These are phyloP conservation scores for Epirrita christyi DNA, from an alignment of 2,888 invertebrate genomes.

Conservation along the genomic window DNA sequence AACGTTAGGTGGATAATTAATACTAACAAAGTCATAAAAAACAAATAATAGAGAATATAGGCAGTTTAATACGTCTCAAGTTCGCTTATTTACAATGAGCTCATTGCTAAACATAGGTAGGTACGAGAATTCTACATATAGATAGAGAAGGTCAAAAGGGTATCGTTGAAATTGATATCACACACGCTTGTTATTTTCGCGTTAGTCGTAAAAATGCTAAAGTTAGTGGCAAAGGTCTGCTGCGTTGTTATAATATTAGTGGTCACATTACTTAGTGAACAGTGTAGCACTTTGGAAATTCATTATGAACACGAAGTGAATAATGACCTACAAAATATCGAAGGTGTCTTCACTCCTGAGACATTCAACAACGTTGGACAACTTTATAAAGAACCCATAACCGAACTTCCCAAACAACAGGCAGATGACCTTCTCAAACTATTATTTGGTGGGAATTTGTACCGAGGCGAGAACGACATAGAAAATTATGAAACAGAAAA, in stretches of 20 bases:
- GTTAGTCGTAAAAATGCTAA: conserved; percentile 53
- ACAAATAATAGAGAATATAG: neutral
- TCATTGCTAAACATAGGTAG: conserved; percentile 33
- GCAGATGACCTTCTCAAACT: conserved; percentile 2
- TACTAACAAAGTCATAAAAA: too few relatives aligned
- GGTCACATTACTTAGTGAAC: conserved; percentile 41
- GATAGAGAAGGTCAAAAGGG: conserved; percentile 57
- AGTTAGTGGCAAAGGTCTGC: conserved; percentile 38
- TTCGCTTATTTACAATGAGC: conserved; percentile 38
- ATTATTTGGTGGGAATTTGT: conserved; percentile 7
- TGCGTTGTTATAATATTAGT: conserved; percentile 39
- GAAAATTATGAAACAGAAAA: conserved; percentile 13
- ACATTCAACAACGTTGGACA: conserved; percentile 1
- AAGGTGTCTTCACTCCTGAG: conserved; percentile 12
- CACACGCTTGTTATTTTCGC: conserved; percentile 25
- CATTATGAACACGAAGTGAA: conserved; percentile 18
- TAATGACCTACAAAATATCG: conserved; percentile 16
- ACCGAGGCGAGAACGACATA: neutral
- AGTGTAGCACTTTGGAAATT: conserved; percentile 38
- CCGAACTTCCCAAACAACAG: conserved; percentile 1
- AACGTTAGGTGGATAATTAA: too few relatives aligned
- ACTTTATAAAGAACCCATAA: conserved; percentile 5
- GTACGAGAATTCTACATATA: conserved; percentile 22
- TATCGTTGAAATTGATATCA: conserved; percentile 40
- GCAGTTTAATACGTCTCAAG: conserved; percentile 24